Base-by-base conservation (phyloP, 2,888 invertebrate genomes). In the Blastobasis lacticolella region DNA sequence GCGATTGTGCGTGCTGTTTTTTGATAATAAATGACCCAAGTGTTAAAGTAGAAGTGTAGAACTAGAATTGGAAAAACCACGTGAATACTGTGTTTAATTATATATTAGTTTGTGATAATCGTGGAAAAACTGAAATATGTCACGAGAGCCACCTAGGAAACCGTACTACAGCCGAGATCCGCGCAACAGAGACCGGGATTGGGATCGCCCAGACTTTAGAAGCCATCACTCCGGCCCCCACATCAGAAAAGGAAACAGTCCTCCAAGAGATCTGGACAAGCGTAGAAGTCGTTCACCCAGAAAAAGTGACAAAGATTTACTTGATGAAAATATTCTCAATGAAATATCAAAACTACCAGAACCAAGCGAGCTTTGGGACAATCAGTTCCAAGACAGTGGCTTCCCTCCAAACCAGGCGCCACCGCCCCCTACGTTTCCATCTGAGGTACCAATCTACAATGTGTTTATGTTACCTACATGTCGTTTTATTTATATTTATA, bases 311-410 rank as follows among this genome's bases (percentile, higher is more conserved):
- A 86, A 86, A 53, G 84, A 85, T 38, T 49, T 78, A 37, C 52
- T 84, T 5, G 86, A 86, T 43, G 87, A 86, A 9, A 86, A 85
- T 49, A 85, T 87, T 54, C 62, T 86, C 49, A 83, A 75, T 57
- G 86, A 86, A 54, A 85, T 87, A 46, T 69, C 84, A 0, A 87
- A 87, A 57, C 58, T 85, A 7, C 86, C 87, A 0, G 84, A 85
- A 45, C 85, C 85, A 0, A 85, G 78, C 56, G 87, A 88, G 49
- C 57, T 86, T 45, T 88, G 87, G 87, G 87, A 87, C 45, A 80
- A 60, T 48, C 82, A 79, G 53, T 80, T 80, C 54, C 81, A 76
- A 61, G 83, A 84, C 1, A 51, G 57, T n/a, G 61, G 63, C 4
- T 76, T 41, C 6, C 9, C 36, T 10, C 42, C 23, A 23, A 38